Evolutionary conservation across 2,888 invertebrate species (phyloP).

Genomic region (Scrobipalpa costella): DNA sequence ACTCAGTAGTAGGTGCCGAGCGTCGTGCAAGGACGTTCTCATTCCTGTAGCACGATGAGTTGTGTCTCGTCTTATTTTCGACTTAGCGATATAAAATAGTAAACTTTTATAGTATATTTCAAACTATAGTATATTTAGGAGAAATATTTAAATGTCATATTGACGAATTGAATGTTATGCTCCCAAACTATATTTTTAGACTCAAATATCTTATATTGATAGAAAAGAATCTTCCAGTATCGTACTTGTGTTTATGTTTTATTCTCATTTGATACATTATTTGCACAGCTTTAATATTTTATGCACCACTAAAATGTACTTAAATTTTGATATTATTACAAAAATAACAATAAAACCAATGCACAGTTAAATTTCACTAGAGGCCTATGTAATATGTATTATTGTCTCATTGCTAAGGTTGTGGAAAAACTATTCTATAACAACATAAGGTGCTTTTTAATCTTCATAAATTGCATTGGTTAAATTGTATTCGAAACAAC

Average conservation of each 20-base stretch:
- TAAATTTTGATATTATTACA: constrained; percentile 62
- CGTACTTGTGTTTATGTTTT: not conserved
- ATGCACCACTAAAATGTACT: constrained; percentile 54
- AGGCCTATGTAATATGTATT: not conserved
- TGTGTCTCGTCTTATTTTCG: constrained; percentile 51
- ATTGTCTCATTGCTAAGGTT: not conserved
- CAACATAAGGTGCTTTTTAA: not conserved
- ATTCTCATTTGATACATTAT: constrained; percentile 21
- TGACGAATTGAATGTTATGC: constrained; percentile 19
- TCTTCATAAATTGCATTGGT: constrained; percentile 4
- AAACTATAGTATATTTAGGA: constrained; percentile 34
- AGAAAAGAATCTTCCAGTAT: constrained; percentile 17
- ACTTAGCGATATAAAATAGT: constrained; percentile 56
- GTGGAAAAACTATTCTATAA: not conserved
- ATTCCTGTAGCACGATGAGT: constrained; percentile 65
- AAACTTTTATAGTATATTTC: constrained; percentile 51
- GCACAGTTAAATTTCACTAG: not conserved
- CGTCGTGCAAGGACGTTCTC: constrained; percentile 58
- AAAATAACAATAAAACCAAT: constrained; percentile 27
- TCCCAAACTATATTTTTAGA: constrained; percentile 18
- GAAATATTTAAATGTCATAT: constrained; percentile 27
- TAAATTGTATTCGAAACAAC: not conserved
- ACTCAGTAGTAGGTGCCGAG: constrained; percentile 71
- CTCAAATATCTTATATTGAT: too few species aligned
- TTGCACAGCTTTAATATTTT: constrained; percentile 39